Percentiles rank a stretch among this genome's conserved stretches.
These are phyloP conservation scores for Eilema griseolum DNA, from an alignment of 2,888 invertebrate species.

Conservation along the genomic window DNA sequence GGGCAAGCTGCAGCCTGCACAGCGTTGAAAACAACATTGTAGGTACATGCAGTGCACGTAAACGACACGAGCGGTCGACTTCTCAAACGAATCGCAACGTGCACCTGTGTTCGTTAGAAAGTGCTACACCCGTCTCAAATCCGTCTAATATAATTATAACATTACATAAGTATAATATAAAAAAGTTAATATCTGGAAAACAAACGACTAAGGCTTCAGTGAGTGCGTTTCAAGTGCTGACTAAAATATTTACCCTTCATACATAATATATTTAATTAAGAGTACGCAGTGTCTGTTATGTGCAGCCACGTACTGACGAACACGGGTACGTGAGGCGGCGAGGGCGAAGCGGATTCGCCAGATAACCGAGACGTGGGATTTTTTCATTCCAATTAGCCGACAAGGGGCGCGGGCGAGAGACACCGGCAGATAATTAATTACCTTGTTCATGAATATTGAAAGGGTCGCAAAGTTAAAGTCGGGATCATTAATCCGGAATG, in stretches of 20 bases:
- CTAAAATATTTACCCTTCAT: background rate
- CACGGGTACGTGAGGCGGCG: background rate
- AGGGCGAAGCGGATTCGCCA: background rate
- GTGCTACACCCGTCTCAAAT: background rate
- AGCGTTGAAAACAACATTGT: too few species aligned
- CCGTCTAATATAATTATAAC: too few species aligned
- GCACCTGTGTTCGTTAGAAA: background rate
- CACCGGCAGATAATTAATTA: slow-evolving; percentile 10
- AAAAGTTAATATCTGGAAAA: background rate
- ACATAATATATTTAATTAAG: background rate
- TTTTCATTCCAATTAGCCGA: background rate
- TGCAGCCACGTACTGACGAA: background rate
- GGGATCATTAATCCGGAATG: slow-evolving; percentile 8
- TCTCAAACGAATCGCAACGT: background rate
- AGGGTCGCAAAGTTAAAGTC: background rate
- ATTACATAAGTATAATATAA: too few species aligned
- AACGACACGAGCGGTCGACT: background rate
- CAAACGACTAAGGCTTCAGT: background rate
- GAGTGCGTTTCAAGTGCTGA: background rate
- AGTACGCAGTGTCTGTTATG: background rate
- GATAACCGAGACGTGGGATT: background rate
- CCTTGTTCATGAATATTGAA: slow-evolving; percentile 18
- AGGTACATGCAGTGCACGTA: too few species aligned
- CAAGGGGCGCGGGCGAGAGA: background rate
- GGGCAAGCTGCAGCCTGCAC: too few species aligned